Evolutionary conservation across 2,797 vertebrate genomes (phyloP).

Genomic region (Prunella strophiata): DNA sequence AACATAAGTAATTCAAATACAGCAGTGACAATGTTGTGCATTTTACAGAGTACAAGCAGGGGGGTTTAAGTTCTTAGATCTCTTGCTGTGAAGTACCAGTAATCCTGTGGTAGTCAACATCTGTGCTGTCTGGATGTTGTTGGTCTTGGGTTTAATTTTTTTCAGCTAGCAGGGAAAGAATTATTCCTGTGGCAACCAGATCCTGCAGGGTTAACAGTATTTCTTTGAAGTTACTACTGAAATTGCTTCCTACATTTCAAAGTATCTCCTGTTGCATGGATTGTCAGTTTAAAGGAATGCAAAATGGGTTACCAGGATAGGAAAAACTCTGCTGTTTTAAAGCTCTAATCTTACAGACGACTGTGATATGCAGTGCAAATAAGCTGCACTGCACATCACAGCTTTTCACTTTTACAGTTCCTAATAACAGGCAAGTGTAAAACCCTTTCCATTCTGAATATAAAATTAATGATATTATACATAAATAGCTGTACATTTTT

Average conservation of each 20-base stretch:
- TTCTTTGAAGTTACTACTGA: neutral
- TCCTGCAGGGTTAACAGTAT: neutral
- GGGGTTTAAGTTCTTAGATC: neutral
- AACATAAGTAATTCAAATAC: neutral
- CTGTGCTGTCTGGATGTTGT: neutral
- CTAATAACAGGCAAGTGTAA: neutral
- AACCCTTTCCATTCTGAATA: neutral
- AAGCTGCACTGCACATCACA: neutral
- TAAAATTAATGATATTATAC: neutral
- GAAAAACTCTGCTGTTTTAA: constrained; percentile 14
- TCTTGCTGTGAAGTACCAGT: neutral
- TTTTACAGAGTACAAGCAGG: neutral
- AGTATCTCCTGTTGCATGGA: neutral
- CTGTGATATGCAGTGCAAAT: neutral
- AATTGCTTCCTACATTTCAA: neutral
- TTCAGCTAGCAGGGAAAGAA: neutral
- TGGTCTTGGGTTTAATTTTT: neutral
- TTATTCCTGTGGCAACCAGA: neutral
- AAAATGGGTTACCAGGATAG: constrained; percentile 22
- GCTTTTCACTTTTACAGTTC: neutral
- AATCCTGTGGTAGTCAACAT: neutral
- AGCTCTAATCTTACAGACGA: constrained; percentile 56
- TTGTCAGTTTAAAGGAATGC: constrained; percentile 55
- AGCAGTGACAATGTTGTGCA: neutral
- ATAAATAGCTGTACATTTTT: neutral